Percentiles rank a stretch among this genome's conserved stretches.
Evolutionary conservation across 2,888 invertebrate genomes (phyloP).

Genomic region (Acheta domesticus): DNA sequence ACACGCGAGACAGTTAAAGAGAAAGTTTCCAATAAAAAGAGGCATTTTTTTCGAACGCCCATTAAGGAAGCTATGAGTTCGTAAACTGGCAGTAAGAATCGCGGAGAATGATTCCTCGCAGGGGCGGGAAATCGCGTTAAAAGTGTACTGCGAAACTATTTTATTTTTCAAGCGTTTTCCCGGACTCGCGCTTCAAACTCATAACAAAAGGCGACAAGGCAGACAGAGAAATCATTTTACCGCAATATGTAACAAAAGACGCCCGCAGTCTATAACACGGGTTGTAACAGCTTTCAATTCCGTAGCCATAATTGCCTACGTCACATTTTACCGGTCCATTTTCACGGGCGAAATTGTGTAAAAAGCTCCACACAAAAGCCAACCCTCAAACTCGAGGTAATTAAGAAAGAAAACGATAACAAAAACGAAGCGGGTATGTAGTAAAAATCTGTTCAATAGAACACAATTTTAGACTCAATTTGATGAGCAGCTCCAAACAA

Average conservation of each 20-base stretch:
- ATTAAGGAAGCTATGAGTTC: too few species aligned
- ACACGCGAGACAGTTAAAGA: too few species aligned
- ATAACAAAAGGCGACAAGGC: background rate
- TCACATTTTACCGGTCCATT: slow-evolving; percentile 18
- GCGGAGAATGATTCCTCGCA: too few species aligned
- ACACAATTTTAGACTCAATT: slow-evolving; percentile 2
- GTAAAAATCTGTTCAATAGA: slow-evolving; percentile 2
- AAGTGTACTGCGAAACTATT: too few species aligned
- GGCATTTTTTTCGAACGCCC: too few species aligned
- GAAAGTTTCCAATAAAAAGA: too few species aligned
- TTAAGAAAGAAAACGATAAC: slow-evolving; percentile 1
- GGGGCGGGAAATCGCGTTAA: too few species aligned
- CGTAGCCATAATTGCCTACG: background rate
- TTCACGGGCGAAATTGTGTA: slow-evolving; percentile 18
- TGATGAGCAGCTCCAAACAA: background rate
- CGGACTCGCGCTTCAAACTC: background rate
- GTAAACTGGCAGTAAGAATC: too few species aligned
- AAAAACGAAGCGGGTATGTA: slow-evolving; percentile 18
- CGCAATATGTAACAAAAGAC: slow-evolving; percentile 6
- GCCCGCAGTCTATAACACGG: background rate
- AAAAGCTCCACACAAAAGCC: background rate
- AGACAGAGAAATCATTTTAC: background rate
- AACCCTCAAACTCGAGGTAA: slow-evolving; percentile 18
- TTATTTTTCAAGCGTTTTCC: too few species aligned
- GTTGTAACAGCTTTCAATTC: background rate